Evolutionary conservation across 2,113 vertebrate species (phyloP).

Genomic region (Cathartes aura): DNA sequence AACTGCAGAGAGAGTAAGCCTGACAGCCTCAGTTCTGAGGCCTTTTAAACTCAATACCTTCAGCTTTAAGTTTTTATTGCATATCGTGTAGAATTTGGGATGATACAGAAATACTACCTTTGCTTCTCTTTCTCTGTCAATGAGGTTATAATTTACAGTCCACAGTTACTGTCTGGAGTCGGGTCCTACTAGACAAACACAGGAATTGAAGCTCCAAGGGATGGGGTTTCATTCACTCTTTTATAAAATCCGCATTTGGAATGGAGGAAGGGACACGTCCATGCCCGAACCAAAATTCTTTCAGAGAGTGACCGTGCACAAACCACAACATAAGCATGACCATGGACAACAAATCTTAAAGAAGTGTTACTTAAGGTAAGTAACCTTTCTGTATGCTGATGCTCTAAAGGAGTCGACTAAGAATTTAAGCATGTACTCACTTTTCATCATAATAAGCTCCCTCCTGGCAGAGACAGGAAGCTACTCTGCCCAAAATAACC

Average conservation of each 20-base stretch:
- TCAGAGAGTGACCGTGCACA: neutral
- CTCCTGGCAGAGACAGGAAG: neutral
- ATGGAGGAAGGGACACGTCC: neutral
- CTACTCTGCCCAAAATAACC: neutral
- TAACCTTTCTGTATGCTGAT: neutral
- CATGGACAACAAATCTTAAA: neutral
- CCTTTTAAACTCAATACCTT: neutral
- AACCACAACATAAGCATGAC: neutral
- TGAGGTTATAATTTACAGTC: neutral
- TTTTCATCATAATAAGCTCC: conserved; percentile 1
- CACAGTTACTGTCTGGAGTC: neutral
- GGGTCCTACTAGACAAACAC: neutral
- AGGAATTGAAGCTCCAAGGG: neutral
- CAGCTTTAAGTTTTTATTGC: neutral
- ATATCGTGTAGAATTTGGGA: neutral
- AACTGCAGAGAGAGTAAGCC: neutral
- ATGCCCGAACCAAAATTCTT: neutral
- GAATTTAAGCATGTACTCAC: neutral
- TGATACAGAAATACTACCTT: neutral
- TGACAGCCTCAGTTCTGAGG: neutral
- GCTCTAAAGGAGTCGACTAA: neutral
- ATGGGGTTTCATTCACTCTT: neutral
- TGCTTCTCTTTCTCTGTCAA: neutral
- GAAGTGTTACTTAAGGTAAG: neutral
- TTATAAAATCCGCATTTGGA: neutral